Base-by-base conservation (phyloP, 2,113 vertebrate species). In the Fregata magnificens region DNA sequence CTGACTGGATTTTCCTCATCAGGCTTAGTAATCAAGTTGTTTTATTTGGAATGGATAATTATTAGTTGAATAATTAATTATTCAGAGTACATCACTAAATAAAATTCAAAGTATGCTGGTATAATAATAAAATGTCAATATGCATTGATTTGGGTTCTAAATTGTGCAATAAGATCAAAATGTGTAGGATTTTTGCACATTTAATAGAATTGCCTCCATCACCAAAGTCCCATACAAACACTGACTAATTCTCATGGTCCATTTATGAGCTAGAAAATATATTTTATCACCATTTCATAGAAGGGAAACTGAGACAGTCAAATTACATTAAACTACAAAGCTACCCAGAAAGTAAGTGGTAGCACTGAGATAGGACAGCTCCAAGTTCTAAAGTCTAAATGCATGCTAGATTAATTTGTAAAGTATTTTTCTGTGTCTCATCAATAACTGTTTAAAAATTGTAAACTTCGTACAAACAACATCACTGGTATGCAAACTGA, bases 1-100 rank as follows among this genome's bases (percentile, higher is more conserved):
- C 88, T 95, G 58, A 81, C 79, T 90, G 93, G 93, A 73, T 96
- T 94, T 91, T 72, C 53, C 52, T 93, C 96, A 97, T 97, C 94
- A 96, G 86, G 63, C 84, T 94, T 82, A 94, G 89, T 90, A 97
- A 96, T 97, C 95, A 96, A 94, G 93, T 82, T 53, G 88, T 70
- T 95, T 94, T 88, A 91, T 89, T 97, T 82, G 76, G 78, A 76
- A 95, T 69, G 74, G 77, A 21, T 95, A 95, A 97, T 95, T 93
- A 96, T 94, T 89, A 82, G 55, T 62, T 80, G 94, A 84, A 66
- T 66, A 81, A 94, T 80, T 97, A 96, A 95, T 78, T 96, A 91
- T 93, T 96, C 96, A 71, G 67, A 90, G 82, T 73, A 50, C 66
- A 13, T 55, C 58, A 79, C 74, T 81, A 80, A 80, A 62, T 49